These are phyloP conservation scores for Enteromius paludinosus DNA, from an alignment of 2,797 vertebrate species.

Conservation along the genomic window DNA sequence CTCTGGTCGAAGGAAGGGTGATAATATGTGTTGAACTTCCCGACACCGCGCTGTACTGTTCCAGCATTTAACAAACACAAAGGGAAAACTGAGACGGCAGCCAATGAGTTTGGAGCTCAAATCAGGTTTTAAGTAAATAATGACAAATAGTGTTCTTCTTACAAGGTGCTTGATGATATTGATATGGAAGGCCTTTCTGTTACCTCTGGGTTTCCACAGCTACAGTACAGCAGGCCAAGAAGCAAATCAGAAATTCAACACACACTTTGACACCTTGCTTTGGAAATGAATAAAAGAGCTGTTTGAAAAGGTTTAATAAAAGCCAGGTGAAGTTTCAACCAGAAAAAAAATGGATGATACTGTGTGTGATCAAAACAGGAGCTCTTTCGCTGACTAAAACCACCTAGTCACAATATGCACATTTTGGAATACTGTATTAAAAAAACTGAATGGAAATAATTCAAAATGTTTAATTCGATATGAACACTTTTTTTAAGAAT, in stretches of 20 bases:
- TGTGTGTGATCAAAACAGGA: not conserved
- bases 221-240: not conserved
- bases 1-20: conserved; percentile 13
- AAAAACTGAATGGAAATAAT: not conserved
- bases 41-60: not conserved
- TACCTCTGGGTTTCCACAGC: conserved; percentile 9
- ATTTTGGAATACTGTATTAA: not conserved
- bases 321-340: not conserved
- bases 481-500: not conserved
- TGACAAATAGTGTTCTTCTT: conserved; percentile 28
- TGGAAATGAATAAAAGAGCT: not conserved
- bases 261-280: conserved; percentile 23
- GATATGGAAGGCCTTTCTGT: conserved; percentile 33
- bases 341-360: not conserved
- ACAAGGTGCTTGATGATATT: conserved; percentile 33
- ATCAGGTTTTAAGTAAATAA: conserved; percentile 45
- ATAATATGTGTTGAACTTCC: conserved; percentile 36
- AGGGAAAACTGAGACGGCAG: conserved; percentile 27
- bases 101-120: conserved; percentile 28
- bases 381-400: not conserved
- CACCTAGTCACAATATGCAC: not conserved
- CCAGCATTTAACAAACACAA: conserved; percentile 43
- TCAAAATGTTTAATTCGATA: no score
- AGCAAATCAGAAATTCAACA: not conserved
- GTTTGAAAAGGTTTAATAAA: conserved; percentile 7